Conservation (phyloP, 2,797 vertebrate species). For the Lagorchestes hirsutus region DNA sequence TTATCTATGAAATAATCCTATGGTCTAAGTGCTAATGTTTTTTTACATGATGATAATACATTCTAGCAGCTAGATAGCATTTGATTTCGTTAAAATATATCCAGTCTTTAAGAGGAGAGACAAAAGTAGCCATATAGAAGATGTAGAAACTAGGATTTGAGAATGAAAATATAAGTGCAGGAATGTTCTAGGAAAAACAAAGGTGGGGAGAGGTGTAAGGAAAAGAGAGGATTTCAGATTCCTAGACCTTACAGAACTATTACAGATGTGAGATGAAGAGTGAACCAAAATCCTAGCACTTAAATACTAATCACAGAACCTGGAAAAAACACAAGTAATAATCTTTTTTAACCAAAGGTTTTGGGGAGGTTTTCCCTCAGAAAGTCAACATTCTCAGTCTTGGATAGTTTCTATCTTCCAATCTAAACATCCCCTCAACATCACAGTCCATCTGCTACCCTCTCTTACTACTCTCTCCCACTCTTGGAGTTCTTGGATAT, state of each 20-base stretch:
- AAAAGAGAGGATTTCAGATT: conserved; percentile 35
- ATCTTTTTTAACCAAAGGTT: not conserved
- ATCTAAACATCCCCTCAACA: not conserved
- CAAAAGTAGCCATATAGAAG: conserved; percentile 14
- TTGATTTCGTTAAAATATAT: conserved; percentile 12
- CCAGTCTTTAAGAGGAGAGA: conserved; percentile 48
- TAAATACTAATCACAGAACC: conserved; percentile 9
- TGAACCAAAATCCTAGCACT: not conserved
- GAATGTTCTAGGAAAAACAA: conserved; percentile 22
- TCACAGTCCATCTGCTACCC: not conserved
- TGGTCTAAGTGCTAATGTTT: not conserved
- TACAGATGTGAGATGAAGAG: not conserved
- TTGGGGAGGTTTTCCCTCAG: not conserved
- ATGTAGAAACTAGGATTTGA: conserved; percentile 32
- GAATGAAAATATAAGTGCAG: conserved; percentile 22
- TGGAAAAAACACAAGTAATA: conserved; percentile 7
- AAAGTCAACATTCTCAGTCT: conserved; percentile 12
- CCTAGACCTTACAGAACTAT: conserved; percentile 47
- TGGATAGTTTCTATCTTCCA: not conserved
- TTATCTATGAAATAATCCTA: not conserved
- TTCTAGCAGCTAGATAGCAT: not conserved
- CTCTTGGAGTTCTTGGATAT: not conserved
- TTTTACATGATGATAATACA: not conserved
- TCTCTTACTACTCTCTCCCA: not conserved
- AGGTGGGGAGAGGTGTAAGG: fast-evolving